Conservation (phyloP, 1,140 invertebrate species). For the Monomorium pharaonis region DNA sequence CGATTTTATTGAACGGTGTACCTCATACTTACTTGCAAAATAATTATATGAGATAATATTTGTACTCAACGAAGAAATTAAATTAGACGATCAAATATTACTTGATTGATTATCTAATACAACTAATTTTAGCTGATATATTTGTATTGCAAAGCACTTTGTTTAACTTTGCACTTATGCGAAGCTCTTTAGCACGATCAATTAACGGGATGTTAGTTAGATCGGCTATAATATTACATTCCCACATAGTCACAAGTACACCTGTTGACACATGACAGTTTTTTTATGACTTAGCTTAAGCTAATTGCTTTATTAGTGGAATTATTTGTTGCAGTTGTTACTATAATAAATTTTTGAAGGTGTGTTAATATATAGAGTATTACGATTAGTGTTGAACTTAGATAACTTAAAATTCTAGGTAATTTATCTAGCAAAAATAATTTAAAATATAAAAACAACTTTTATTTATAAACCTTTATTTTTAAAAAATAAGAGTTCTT, state of each 20-base stretch:
- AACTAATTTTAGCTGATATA: neutral
- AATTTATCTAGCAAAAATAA: too few relatives aligned
- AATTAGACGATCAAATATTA: neutral
- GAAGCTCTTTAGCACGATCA: neutral
- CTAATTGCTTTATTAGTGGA: neutral
- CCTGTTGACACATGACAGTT: neutral
- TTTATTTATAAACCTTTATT: too few relatives aligned
- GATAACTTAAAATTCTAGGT: too few relatives aligned
- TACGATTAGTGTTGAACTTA: too few relatives aligned
- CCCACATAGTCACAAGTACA: neutral
- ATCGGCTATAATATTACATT: neutral
- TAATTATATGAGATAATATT: neutral
- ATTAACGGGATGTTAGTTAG: conserved; percentile 10
- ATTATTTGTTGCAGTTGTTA: too few relatives aligned
- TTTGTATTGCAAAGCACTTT: neutral
- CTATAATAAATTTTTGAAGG: too few relatives aligned
- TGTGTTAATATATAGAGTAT: too few relatives aligned
- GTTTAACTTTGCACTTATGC: neutral
- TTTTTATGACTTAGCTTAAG: neutral
- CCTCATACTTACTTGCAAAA: neutral
- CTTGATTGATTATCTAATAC: neutral
- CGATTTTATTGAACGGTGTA: neutral
- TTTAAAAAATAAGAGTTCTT: too few relatives aligned
- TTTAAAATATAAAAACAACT: too few relatives aligned
- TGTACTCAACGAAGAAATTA: neutral